phyloP scores from a whole-genome alignment of 2,888 invertebrate genomes.

The Chaetogeoica ovagalla region DNA sequence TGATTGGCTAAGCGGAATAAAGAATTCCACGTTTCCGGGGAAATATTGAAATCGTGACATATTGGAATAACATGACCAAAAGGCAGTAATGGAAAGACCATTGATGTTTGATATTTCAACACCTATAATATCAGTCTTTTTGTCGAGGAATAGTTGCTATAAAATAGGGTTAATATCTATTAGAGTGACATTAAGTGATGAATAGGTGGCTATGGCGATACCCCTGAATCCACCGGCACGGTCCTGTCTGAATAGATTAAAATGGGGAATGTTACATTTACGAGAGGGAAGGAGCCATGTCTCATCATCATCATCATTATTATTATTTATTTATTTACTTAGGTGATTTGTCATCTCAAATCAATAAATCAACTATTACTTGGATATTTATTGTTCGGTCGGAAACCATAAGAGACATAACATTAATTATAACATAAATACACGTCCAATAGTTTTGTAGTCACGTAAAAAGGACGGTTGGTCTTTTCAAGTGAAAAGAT shows the following conservation, averaged over 20 bases:
- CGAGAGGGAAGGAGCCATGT: neutral
- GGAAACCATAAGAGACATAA: too few species aligned
- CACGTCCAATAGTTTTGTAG: too few species aligned
- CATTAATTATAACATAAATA: too few species aligned
- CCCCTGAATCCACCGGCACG: neutral
- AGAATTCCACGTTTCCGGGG: neutral
- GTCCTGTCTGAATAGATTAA: slow-evolving; percentile 3
- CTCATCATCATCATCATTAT: too few species aligned
- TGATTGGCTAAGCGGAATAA: neutral
- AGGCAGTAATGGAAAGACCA: neutral
- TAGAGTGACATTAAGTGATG: neutral
- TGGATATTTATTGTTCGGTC: too few species aligned
- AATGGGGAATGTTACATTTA: neutral
- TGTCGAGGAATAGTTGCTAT: neutral
- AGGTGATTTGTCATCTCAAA: too few species aligned
- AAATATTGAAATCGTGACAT: neutral
- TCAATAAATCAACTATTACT: too few species aligned
- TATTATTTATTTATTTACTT: too few species aligned
- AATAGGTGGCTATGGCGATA: neutral
- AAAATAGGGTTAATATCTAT: neutral
- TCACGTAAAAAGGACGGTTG: too few species aligned
- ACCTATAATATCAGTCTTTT: neutral
- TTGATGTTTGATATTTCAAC: neutral
- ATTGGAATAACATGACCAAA: neutral
- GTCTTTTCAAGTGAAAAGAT: too few species aligned